Evolutionary conservation across 1,140 invertebrate species (phyloP), one percentile per base, ranked within the genome.

Genomic region (Diachasmimorpha longicaudata): DNA sequence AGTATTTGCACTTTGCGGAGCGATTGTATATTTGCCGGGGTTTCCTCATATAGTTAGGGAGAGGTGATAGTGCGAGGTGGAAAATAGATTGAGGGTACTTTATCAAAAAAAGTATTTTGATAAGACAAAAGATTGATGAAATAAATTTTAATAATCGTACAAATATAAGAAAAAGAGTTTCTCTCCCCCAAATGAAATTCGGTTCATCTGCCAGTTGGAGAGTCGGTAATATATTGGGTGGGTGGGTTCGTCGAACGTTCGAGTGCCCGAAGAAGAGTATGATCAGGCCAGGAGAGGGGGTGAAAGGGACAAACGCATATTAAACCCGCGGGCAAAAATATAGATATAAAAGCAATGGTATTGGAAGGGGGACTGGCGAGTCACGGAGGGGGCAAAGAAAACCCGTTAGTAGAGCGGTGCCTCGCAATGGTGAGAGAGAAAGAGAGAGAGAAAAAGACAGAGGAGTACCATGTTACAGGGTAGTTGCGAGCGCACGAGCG

Each of bases 381-480:
- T 72, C 52, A 46, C 21, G 21, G 70, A 70, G 37, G 46, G 78
- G 74, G 68, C 77, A 75, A 73, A 81, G 80, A 82, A 82, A 86
- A 87, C 85, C 85, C 87, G 86, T 88, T 88, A 87, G 85, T 87
- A 85, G 86, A 88, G 85, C 86, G 85, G 76, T 72, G 42, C 4
- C 37, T 19, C 8, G 63, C 23, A 44, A 69, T 63, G 44, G 72
- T 44, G 66, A 71, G 69, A 73, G 66, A 42, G 74, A 23, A 6
- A 31, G 31, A 31, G 31, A 31, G 31, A 31, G 31, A 31, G 31
- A 42, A 72, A 23, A 6, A 31, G 31, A 31, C 2, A 31, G 31
- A 31, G 31, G 31, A 63, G 73, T 73, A 80, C 52, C 46, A 69
- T 67, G 67, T 48, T 66, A 55, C 42, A 72, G 37, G 46, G 21